Evolutionary conservation across 2,797 vertebrate genomes (phyloP).

Genomic region (Sylvia borin): DNA sequence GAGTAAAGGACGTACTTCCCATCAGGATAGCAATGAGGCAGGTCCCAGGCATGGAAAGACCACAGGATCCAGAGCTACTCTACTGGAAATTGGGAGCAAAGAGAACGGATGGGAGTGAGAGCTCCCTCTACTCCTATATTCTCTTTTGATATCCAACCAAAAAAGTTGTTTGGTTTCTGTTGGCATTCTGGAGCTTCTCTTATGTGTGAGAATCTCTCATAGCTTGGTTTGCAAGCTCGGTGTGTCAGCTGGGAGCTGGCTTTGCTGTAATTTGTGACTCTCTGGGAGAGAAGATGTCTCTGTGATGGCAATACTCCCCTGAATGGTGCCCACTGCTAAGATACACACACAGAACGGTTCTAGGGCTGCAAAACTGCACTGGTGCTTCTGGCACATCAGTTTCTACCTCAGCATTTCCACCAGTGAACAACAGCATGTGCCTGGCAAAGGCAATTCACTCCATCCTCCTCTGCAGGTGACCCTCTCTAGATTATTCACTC

Average conservation of each 20-base stretch:
- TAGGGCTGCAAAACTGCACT: neutral
- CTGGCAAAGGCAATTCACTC: neutral
- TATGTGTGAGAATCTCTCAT: neutral
- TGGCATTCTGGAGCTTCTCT: neutral
- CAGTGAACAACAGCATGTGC: neutral
- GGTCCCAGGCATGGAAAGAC: neutral
- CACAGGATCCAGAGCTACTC: neutral
- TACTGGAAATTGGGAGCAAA: neutral
- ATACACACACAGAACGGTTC: neutral
- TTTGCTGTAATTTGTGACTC: neutral
- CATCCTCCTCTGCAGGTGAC: neutral
- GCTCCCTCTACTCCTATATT: neutral
- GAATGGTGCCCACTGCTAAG: neutral
- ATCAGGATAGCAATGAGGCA: neutral
- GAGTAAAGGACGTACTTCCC: neutral
- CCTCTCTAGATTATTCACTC: neutral
- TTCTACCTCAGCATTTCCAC: neutral
- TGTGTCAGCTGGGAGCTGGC: neutral
- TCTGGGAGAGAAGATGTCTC: neutral
- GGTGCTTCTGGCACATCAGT: neutral
- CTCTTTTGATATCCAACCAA: neutral
- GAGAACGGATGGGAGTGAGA: neutral
- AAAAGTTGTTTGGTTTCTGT: neutral
- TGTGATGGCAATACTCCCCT: neutral
- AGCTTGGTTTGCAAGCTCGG: neutral